Conservation (phyloP, 2,888 invertebrate species). For the Norana najaformis region DNA sequence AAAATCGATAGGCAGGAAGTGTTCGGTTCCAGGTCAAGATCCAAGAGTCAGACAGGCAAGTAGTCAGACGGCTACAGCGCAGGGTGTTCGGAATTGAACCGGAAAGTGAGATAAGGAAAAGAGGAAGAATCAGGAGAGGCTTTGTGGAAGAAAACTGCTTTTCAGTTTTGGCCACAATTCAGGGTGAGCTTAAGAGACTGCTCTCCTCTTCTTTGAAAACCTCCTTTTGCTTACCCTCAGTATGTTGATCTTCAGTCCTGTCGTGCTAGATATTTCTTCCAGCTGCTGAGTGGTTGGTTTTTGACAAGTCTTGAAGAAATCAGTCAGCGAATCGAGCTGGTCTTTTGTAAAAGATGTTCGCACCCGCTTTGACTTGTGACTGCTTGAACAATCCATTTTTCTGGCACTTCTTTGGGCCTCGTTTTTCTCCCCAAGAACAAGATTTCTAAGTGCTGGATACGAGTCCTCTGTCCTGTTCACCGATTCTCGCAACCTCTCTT, state of each 20-base stretch:
- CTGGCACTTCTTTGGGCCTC: background rate
- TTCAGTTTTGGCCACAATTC: too few relatives aligned
- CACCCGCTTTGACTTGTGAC: background rate
- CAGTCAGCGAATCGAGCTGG: background rate
- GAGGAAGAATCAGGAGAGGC: too few relatives aligned
- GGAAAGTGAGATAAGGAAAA: too few relatives aligned
- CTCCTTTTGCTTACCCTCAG: background rate
- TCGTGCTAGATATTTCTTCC: background rate
- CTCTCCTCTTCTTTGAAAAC: background rate
- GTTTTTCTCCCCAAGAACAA: background rate
- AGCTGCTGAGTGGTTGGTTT: background rate
- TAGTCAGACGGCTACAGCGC: too few relatives aligned
- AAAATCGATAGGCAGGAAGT: too few relatives aligned
- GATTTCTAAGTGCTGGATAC: background rate
- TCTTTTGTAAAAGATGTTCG: background rate
- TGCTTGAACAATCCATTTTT: background rate
- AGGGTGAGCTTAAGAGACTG: too few relatives aligned
- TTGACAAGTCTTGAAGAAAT: background rate
- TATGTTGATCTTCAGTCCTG: background rate
- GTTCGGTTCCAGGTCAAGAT: too few relatives aligned
- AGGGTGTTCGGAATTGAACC: too few relatives aligned
- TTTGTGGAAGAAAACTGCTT: too few relatives aligned
- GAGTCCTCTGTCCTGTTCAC: background rate
- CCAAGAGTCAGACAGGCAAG: too few relatives aligned
- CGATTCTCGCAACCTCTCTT: background rate